Percentiles rank a stretch among this genome's conserved stretches.
phyloP scores from a whole-genome alignment of 2,113 vertebrate genomes.

The Myrmophylax atrothorax region DNA sequence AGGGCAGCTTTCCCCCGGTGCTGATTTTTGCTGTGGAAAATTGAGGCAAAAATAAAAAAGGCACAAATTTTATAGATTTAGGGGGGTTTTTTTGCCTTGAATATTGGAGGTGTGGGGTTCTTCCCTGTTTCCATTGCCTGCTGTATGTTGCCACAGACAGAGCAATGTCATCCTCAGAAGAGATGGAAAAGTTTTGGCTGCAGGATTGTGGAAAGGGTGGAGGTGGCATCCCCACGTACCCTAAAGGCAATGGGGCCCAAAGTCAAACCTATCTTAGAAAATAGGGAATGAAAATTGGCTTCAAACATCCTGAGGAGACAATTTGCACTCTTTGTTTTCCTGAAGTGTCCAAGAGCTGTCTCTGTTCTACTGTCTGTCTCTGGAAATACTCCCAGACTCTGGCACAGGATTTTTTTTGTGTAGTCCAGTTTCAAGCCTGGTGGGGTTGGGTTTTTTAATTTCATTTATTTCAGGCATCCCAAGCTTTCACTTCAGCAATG shows the following conservation, averaged over 20 bases:
- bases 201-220: background rate
- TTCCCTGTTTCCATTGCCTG: background rate
- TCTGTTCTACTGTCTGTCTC: background rate
- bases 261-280: background rate
- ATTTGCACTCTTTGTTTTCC: background rate
- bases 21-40: background rate
- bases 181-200: background rate
- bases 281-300: background rate
- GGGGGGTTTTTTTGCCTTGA: background rate
- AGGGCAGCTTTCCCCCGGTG: background rate
- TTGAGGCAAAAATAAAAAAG: background rate
- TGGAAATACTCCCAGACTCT: background rate
- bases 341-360: background rate
- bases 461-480: background rate
- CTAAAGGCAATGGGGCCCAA: background rate
- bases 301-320: background rate
- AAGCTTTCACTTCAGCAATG: background rate
- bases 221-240: background rate
- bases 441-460: rapidly evolving
- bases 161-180: background rate
- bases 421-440: background rate
- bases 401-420: background rate
- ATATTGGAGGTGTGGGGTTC: background rate
- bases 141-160: background rate
- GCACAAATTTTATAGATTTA: background rate